phyloP scores from a whole-genome alignment of 1,140 invertebrate genomes.

The Chrysomallon squamiferum region DNA sequence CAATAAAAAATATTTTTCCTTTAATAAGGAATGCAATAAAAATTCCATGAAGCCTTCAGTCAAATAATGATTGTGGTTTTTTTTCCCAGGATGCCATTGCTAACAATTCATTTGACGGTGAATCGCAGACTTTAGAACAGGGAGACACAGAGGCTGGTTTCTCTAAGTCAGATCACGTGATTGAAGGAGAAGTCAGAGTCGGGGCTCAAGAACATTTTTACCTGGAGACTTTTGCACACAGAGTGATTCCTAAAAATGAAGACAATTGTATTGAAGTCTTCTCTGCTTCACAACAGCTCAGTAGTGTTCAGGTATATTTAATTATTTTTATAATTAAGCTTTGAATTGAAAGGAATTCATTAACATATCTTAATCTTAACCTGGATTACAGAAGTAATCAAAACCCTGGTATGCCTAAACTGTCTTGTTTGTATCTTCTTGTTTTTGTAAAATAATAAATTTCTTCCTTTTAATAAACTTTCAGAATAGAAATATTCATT shows the following conservation, averaged over 20 bases:
- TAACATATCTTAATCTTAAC: background rate
- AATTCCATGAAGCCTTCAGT: too few relatives aligned
- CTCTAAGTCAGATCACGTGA: slow-evolving; percentile 66
- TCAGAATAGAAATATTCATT: background rate
- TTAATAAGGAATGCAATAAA: background rate
- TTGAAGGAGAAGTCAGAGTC: slow-evolving; percentile 73
- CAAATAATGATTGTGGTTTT: too few relatives aligned
- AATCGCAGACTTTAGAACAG: slow-evolving; percentile 47
- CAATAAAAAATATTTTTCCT: background rate
- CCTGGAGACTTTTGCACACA: slow-evolving; percentile 79
- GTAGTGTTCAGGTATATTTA: slow-evolving; percentile 70
- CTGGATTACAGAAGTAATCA: too few relatives aligned
- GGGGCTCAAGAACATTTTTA: slow-evolving; percentile 98
- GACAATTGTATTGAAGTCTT: slow-evolving; percentile 86
- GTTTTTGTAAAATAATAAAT: background rate
- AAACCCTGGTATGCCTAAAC: background rate
- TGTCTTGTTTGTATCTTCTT: background rate
- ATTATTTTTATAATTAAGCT: background rate
- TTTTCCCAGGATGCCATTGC: background rate
- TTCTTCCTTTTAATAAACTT: background rate
- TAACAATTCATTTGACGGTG: background rate
- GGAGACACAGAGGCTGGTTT: slow-evolving; percentile 77
- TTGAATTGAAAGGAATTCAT: background rate
- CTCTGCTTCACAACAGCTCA: slow-evolving; percentile 82
- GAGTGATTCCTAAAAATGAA: slow-evolving; percentile 78